phyloP scores from a whole-genome alignment of 2,113 vertebrate species.

The Fregata magnificens region DNA sequence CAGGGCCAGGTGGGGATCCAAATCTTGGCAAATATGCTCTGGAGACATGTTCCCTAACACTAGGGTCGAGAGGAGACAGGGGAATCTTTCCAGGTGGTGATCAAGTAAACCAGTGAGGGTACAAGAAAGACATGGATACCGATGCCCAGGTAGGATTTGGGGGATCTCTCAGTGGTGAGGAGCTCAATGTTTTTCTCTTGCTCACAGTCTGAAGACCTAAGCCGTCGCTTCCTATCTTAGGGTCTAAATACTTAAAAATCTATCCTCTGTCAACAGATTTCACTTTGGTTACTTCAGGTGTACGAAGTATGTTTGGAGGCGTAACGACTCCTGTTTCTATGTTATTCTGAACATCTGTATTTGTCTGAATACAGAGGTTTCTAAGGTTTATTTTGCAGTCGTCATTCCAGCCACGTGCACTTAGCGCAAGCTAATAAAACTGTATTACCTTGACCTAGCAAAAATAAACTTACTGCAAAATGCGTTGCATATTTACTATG shows the following conservation, averaged over 20 bases:
- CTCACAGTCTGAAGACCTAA: not conserved
- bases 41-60: not conserved
- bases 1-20: not conserved
- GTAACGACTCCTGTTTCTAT: not conserved
- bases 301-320: not conserved
- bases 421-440: not conserved
- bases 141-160: not conserved
- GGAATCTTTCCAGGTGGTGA: not conserved
- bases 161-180: not conserved
- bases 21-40: not conserved
- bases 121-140: not conserved
- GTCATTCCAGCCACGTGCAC: not conserved
- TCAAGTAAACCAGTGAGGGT: not conserved
- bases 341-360: not conserved
- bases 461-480: not conserved
- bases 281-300: not conserved
- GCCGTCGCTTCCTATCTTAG: not conserved
- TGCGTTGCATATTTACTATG: not conserved
- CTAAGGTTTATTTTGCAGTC: not conserved
- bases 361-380: not conserved
- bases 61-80: not conserved
- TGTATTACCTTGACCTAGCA: not conserved
- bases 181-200: not conserved
- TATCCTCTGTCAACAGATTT: not conserved
- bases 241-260: not conserved